Percentiles rank a stretch among this genome's conserved stretches.
phyloP scores from a whole-genome alignment of 2,113 vertebrate genomes.

The Anguilla rostrata region DNA sequence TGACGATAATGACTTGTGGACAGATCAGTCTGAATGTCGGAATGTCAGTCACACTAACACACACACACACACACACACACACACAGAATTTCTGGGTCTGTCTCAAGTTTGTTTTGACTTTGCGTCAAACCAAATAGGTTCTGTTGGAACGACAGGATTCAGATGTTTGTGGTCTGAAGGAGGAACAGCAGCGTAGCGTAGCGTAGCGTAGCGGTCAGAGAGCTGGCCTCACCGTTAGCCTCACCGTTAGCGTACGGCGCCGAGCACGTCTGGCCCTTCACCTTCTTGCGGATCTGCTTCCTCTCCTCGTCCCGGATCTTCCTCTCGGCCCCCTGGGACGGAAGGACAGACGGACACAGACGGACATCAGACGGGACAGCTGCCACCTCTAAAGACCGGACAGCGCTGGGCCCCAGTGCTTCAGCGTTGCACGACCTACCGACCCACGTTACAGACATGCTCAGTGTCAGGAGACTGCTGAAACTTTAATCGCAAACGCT shows the following conservation, averaged over 20 bases:
- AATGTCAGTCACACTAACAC: not conserved
- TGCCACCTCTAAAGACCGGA: not conserved
- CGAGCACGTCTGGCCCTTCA: conserved; percentile 74
- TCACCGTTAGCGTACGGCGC: conserved; percentile 62
- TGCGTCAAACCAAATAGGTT: too few relatives aligned
- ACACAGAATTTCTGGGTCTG: too few relatives aligned
- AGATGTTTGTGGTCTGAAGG: too few relatives aligned
- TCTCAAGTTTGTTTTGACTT: too few relatives aligned
- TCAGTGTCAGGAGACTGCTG: too few relatives aligned
- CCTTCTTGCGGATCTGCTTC: conserved; percentile 92
- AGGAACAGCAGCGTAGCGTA: too few relatives aligned
- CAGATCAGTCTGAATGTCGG: not conserved
- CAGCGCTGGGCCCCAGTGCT: not conserved
- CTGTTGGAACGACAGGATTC: too few relatives aligned
- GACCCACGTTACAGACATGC: too few relatives aligned
- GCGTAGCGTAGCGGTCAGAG: too few relatives aligned
- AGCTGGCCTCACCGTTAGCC: conserved; percentile 40
- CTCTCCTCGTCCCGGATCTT: conserved; percentile 97
- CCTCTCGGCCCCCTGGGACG: conserved; percentile 88
- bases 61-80: too few relatives aligned
- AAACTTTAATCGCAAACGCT: too few relatives aligned
- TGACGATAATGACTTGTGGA: not conserved
- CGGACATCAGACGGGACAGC: not conserved
- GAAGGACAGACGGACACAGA: conserved; percentile 1
- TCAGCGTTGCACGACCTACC: too few relatives aligned